Percentiles rank a stretch among this genome's conserved stretches.
Evolutionary conservation across 2,113 vertebrate genomes (phyloP).

Genomic region (Otocyon megalotis): DNA sequence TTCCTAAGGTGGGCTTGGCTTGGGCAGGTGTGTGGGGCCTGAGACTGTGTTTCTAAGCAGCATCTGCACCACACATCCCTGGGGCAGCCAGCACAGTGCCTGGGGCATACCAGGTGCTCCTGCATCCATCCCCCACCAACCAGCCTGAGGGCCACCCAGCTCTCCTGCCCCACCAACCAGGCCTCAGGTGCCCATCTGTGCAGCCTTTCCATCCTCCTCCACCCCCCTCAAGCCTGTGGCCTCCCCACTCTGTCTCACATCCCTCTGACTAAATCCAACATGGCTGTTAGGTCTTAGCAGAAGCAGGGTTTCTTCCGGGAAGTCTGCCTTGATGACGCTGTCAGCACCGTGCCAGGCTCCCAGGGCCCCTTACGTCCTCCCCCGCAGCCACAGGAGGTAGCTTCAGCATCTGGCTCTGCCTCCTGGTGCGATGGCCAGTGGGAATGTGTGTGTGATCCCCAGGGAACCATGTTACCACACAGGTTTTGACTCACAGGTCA

Average conservation of each 20-base stretch:
- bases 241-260: not conserved
- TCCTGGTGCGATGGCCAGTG: rapidly evolving
- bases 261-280: not conserved
- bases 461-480: rapidly evolving
- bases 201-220: rapidly evolving
- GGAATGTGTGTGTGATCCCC: rapidly evolving
- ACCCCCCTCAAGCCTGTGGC: not conserved
- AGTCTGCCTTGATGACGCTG: not conserved
- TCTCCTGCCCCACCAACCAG: not conserved
- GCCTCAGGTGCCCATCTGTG: not conserved
- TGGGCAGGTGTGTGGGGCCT: not conserved
- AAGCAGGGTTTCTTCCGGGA: not conserved
- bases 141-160: not conserved
- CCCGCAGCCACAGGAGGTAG: too few species aligned
- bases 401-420: not conserved
- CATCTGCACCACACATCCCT: not conserved
- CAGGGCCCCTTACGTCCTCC: not conserved
- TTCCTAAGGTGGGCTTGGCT: too few species aligned
- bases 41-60: not conserved
- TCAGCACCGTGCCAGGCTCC: not conserved
- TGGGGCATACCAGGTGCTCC: rapidly evolving
- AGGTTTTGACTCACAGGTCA: not conserved
- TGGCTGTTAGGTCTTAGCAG: not conserved
- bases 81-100: not conserved
- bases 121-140: too few species aligned